A percentile compares a stretch with the other conserved stretches of the same genome.
Conservation (phyloP, 2,113 vertebrate species). For the Quiscalus mexicanus region DNA sequence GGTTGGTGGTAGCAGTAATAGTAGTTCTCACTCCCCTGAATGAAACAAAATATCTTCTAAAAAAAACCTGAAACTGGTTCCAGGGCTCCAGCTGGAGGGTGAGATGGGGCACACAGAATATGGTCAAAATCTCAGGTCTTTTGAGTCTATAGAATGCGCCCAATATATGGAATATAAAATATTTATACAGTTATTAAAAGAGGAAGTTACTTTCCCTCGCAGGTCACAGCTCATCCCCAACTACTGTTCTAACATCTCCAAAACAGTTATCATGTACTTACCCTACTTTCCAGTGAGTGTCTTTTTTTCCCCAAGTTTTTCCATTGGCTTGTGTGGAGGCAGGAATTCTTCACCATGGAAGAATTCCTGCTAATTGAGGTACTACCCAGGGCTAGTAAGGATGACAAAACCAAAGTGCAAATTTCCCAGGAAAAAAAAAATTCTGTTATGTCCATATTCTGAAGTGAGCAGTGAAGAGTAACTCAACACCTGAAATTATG, state of each 20-base stretch:
- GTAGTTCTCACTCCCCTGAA: not conserved
- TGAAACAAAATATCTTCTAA: not conserved
- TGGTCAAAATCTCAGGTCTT: not conserved
- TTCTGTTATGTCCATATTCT: not conserved
- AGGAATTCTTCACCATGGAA: not conserved
- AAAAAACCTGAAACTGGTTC: not conserved
- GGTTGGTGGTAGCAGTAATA: not conserved
- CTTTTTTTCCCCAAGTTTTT: not conserved
- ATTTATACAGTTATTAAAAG: not conserved
- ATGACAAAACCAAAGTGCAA: not conserved
- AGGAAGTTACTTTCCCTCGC: not conserved
- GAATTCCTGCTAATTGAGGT: not conserved
- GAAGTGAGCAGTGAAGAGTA: not conserved
- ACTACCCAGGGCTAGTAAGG: not conserved
- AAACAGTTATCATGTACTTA: not conserved
- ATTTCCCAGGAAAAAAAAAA: not conserved
- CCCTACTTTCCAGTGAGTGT: not conserved
- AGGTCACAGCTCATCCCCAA: not conserved
- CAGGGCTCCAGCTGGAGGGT: not conserved
- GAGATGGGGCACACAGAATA: fast-evolving
- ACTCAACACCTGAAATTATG: not conserved
- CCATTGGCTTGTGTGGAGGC: not conserved
- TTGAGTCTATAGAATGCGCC: not conserved
- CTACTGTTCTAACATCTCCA: not conserved
- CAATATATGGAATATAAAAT: not conserved